Conservation (phyloP, 2,113 vertebrate genomes). For the Galemys pyrenaicus region DNA sequence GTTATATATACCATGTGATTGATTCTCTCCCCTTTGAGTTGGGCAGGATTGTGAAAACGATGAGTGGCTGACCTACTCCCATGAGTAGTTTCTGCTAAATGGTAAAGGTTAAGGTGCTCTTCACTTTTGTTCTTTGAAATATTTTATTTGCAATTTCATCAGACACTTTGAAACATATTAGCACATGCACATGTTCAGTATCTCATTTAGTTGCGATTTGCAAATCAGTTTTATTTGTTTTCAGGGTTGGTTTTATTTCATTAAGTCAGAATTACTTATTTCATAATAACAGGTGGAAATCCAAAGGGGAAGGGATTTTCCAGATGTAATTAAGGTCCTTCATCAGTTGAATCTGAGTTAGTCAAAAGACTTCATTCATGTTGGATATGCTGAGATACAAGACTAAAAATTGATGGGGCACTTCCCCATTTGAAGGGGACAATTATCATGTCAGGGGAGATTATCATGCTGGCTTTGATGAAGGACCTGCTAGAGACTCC, state of each 20-base stretch:
- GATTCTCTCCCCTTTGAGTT: too few species aligned
- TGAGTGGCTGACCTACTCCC: background rate
- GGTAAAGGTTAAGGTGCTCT: background rate
- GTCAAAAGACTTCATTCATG: background rate
- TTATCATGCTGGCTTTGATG: background rate
- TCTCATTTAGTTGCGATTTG: slow-evolving; percentile 50
- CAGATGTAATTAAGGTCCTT: background rate
- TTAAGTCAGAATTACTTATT: slow-evolving; percentile 65
- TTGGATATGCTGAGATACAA: background rate
- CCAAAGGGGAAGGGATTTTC: slow-evolving; percentile 6
- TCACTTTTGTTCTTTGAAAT: slow-evolving; percentile 15
- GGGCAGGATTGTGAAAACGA: background rate
- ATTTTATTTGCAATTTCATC: slow-evolving; percentile 48
- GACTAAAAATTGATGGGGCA: too few species aligned
- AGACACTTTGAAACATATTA: slow-evolving; percentile 51
- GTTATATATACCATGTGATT: background rate
- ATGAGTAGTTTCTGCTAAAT: background rate
- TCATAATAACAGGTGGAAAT: slow-evolving; percentile 61
- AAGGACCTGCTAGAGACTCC: too few species aligned
- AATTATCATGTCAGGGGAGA: background rate
- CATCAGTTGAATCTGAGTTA: background rate
- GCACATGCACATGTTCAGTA: slow-evolving; percentile 44
- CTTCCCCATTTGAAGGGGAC: background rate
- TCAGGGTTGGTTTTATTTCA: slow-evolving; percentile 59
- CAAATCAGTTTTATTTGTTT: slow-evolving; percentile 66